Evolutionary conservation across 2,113 vertebrate genomes (phyloP), one percentile per base, ranked within the genome.

Genomic region (Chauna torquata): DNA sequence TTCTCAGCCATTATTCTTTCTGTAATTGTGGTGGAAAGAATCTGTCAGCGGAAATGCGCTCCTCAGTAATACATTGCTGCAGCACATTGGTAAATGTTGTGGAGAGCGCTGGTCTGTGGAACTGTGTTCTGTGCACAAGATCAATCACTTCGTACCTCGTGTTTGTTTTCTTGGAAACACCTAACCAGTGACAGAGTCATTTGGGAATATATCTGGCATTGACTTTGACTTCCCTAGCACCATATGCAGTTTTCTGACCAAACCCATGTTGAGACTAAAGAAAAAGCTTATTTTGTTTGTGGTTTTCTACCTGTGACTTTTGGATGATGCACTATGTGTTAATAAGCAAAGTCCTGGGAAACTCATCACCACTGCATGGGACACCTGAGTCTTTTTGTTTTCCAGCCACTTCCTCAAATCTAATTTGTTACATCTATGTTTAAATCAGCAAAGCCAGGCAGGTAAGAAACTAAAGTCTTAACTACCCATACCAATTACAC

Each of bases 21-120:
- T 58, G 38, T 96, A 97, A 97, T 95, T 97, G 89, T 70, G 38
- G 94, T 95, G 82, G 96, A 97, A 97, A 97, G 92, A 90, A 94
- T 91, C 95, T 96, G 96, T 97, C 95, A 96, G 70, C 95, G 92
- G 92, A 96, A 97, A 92, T 32, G 47, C 88, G 49, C 77, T 95
- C 72, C 62, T 90, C 84, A 64, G 20, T 89, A 97, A 95, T 94
- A 95, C 95, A 92, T 66, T 85, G 75, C 91, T 91, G 62, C 65
- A 87, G 70, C 32, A 8, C 45, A 58, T 70, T 87, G 81, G 77
- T 91, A 94, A 89, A 95, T 66, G 59, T 13, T 93, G 70, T 11
- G 54, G 83, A 89, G 78, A 94, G 70, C 32, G 68, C 49, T 88
- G 93, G 74, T 91, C 91, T 85, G 62, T 1, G 4, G 6, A 2